Percentiles rank a stretch among this genome's conserved stretches.
Evolutionary conservation across 2,888 invertebrate species (phyloP).

Genomic region (Parnassius glacialis): DNA sequence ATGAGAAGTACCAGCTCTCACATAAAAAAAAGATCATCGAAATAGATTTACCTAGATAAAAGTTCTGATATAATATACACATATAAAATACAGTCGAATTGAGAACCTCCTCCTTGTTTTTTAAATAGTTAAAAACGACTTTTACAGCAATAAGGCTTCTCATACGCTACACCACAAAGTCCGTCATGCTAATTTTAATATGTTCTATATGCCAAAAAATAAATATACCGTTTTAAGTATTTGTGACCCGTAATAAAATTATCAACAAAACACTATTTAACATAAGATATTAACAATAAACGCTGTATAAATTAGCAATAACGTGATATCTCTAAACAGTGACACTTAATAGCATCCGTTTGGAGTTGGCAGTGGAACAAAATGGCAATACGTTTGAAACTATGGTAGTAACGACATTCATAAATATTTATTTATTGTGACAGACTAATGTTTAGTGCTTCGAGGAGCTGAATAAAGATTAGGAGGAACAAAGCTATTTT

Average conservation of each 20-base stretch:
- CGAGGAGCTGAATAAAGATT: background rate
- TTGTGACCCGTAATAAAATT: constrained; percentile 2
- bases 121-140: too few species aligned
- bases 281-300: constrained; percentile 2
- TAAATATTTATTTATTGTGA: constrained; percentile 20
- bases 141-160: too few species aligned
- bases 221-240: too few species aligned
- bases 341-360: constrained; percentile 6
- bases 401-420: background rate
- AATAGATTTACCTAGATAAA: too few species aligned
- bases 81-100: too few species aligned
- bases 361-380: background rate
- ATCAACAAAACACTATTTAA: constrained; percentile 3
- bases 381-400: constrained; percentile 5
- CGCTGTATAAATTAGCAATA: constrained; percentile 13
- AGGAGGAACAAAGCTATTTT: background rate
- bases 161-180: too few species aligned
- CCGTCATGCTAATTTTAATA: too few species aligned
- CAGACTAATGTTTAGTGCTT: background rate
- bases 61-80: too few species aligned
- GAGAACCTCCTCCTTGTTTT: too few species aligned
- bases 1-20: too few species aligned
- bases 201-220: too few species aligned
- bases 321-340: background rate
- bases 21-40: too few species aligned